A percentile compares a stretch with the other conserved stretches of the same genome.
Conservation (phyloP, 2,113 vertebrate species). For the Pitta sordida region DNA sequence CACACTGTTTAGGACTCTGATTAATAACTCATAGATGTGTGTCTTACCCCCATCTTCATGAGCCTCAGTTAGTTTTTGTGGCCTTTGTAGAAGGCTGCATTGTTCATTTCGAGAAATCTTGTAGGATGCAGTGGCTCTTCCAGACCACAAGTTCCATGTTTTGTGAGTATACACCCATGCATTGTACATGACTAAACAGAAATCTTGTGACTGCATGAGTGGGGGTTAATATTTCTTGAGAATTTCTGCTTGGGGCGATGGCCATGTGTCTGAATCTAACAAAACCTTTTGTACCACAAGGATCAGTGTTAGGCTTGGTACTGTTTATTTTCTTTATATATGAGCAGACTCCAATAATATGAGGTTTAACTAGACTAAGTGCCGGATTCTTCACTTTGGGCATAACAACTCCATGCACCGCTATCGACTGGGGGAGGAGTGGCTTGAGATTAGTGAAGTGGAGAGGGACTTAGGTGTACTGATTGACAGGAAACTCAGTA, state of each 20-base stretch:
- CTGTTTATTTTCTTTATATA: too few relatives aligned
- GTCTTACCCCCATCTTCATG: neutral
- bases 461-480: too few relatives aligned
- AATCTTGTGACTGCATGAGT: neutral
- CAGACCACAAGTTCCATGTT: neutral
- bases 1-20: neutral
- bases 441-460: too few relatives aligned
- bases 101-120: neutral
- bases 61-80: neutral
- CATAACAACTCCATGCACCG: too few relatives aligned
- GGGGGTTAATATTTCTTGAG: neutral
- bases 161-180: neutral
- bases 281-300: neutral
- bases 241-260: neutral
- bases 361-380: too few relatives aligned
- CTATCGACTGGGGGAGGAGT: too few relatives aligned
- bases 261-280: neutral
- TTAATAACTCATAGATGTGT: neutral
- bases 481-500: too few relatives aligned
- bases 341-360: too few relatives aligned
- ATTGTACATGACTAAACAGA: neutral
- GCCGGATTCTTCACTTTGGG: too few relatives aligned
- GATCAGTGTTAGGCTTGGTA: too few relatives aligned
- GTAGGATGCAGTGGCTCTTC: neutral
- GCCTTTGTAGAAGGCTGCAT: accelerated